Evolutionary conservation across 1,140 invertebrate species (phyloP), one percentile per base, ranked within the genome.

Genomic region (Dreissena rostriformis): DNA sequence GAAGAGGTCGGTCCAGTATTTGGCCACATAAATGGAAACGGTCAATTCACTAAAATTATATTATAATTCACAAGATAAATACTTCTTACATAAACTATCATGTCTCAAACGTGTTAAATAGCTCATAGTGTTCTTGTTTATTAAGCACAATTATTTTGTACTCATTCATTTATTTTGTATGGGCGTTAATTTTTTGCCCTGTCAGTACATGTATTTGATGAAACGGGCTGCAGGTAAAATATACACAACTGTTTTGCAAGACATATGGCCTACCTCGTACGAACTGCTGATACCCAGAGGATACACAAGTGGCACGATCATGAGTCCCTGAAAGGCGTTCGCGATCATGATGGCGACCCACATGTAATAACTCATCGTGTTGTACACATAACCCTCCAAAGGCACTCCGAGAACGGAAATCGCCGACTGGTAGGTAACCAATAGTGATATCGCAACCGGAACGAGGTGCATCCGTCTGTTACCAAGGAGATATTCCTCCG

Each of bases 331-430:
- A 7, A 91, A 57, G 26, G 84, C 22, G 78, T 88, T 90, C 0
- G 85, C 84, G 28, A 92, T 29, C 17, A 63, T 68, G 4, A 91
- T 80, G 28, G 87, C 84, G 22, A 88, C 15, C n/a, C 55, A 80
- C 26, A 85, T 11, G 22, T 80, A 66, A 15, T 76, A 22, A 39
- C 77, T 81, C 85, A 88, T 86, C 8, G 88, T 87, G 8, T 90
- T 89, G 83, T 89, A 89, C 0, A 86, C 53, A 67, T 97, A 98
- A 83, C 97, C 96, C 93, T 98, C 97, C 0, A 96, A 95, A 0
- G 97, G 97, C 7, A 96, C 97, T 24, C 97, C 97, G n/a, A 98
- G 94, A 84, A 98, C 95, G n/a, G 97, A 97, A 53, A 98, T 96
- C 66, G 97, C 97, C 0, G 97, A 98, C 90, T 98, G 96, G 91